phyloP scores from a whole-genome alignment of 2,113 vertebrate genomes.

The Phyllopteryx taeniolatus region DNA sequence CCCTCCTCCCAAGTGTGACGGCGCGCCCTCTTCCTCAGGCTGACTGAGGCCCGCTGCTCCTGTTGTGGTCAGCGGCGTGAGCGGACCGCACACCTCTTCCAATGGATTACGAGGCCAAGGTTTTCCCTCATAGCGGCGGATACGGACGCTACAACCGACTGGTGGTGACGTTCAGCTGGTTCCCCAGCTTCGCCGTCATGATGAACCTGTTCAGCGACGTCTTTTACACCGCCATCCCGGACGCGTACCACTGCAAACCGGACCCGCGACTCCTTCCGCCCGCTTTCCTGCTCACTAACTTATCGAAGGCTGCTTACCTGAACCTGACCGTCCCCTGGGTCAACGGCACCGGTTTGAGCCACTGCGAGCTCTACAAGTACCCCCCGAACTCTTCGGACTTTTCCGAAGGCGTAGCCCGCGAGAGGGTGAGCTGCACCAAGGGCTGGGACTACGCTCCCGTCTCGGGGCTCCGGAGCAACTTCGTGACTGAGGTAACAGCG shows the following conservation, averaged over 20 bases:
- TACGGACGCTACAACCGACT: slow-evolving; percentile 73
- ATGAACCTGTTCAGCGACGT: slow-evolving; percentile 72
- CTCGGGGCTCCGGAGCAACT: slow-evolving; percentile 76
- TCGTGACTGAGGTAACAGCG: slow-evolving; percentile 79
- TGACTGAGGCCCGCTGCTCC: neutral
- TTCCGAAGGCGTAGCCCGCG: slow-evolving; percentile 33
- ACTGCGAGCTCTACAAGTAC: slow-evolving; percentile 72
- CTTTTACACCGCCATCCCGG: slow-evolving; percentile 69
- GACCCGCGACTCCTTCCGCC: slow-evolving; percentile 74
- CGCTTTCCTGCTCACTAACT: slow-evolving; percentile 61
- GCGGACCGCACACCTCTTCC: neutral
- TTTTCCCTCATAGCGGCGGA: slow-evolving; percentile 67
- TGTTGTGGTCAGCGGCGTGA: neutral
- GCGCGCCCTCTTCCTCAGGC: neutral
- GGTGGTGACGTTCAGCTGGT: slow-evolving; percentile 72
- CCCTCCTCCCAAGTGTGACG: neutral
- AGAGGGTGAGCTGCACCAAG: slow-evolving; percentile 69
- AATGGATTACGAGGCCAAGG: slow-evolving; percentile 70
- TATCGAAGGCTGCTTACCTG: slow-evolving; percentile 62
- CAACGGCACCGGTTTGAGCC: slow-evolving; percentile 62
- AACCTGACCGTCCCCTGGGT: slow-evolving; percentile 72
- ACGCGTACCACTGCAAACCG: slow-evolving; percentile 72
- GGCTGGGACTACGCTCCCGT: slow-evolving; percentile 74
- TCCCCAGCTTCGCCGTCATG: slow-evolving; percentile 75
- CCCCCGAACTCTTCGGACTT: slow-evolving; percentile 51